Base-by-base conservation (phyloP, 2,797 vertebrate species). In the Pipistrellus kuhlii region DNA sequence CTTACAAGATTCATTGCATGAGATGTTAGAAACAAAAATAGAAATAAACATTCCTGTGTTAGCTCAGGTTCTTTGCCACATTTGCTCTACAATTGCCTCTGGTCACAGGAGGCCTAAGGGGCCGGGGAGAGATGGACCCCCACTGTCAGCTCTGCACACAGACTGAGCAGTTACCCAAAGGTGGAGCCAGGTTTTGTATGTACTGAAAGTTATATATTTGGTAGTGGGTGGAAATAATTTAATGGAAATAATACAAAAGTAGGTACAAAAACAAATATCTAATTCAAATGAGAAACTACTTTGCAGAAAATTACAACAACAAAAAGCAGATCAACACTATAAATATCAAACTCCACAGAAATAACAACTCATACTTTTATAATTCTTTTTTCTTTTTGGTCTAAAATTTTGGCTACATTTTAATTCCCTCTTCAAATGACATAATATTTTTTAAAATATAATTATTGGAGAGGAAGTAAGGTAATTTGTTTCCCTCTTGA, bases 241-340 rank as follows among this genome's bases (percentile, higher is more conserved):
- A 68, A 85, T 82, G 15, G 88, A 80, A 80, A 27, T 44, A 71
- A 32, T 35, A 23, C 2, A 90, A 44, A 85, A 73, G 68, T 75
- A 84, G 6, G 2, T 48, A 62, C 5, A 68, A 82, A 85, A 35
- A 3, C 12, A 84, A 87, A 51, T 4, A 8, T 55, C 17, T 41
- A 38, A 66, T 93, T 68, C 73, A 46, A 80, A 84, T 48, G 32
- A 94, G 41, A 85, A 96, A 85, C 59, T 15, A 66, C 6, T 59
- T 73, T 8, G 51, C 1, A 66, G 5, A 68, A 76, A 32, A 88
- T 81, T 84, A 35, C 2, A 90, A 46, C 30, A 48, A 10, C 44
- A 44, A 84, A 73, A 30, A 35, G 20, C 18, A 87, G 18, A 66
- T 68, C 20, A 68, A 71, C 25, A 57, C 27, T 12, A 32, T 30